Evolutionary conservation across 2,797 vertebrate genomes (phyloP), one percentile per base, ranked within the genome.

Genomic region (Lepus oiostolus): DNA sequence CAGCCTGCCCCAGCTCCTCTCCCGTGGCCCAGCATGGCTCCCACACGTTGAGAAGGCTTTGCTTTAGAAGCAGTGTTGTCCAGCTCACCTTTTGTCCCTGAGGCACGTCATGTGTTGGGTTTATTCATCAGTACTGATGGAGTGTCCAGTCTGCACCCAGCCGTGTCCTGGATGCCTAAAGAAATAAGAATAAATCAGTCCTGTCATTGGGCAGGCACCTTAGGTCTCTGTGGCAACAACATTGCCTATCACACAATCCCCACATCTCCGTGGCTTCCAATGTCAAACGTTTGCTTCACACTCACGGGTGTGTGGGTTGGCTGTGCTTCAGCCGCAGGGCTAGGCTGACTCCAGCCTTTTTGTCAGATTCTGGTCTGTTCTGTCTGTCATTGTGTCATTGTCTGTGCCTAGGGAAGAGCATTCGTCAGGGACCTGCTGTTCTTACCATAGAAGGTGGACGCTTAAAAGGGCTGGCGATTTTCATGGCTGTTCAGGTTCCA

Each of bases 31-130:
- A 32, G 13, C 38, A 50, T 88, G 58, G n/a, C 86, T 42, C 76
- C 47, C n/a, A 74, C 42, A 12, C 9, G 83, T 90, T 74, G 47
- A 42, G 30, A 91, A 84, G 22, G 60, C 79, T 89, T 96, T 96
- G 47, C 74, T 95, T 71, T 63, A 80, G 67, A 84, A 67, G 70
- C 35, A 9, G 12, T 28, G 89, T 90, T 35, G 42, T 83, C 74
- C 35, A 24, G 84, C 91, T 95, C 24, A 63, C 35, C 58, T 8
- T 4, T 19, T n/a, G 10, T 67, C 2, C 19, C 28, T 58, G 17
- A 85, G 42, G 88, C 75, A 35, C 2, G 14, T 54, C 68, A 54
- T 70, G 86, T 81, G 50, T 24, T 85, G 30, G 26, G 62, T 90
- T 70, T 88, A 67, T 85, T 91, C 47, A 58, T 6, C 47, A 72